A percentile compares a stretch with the other conserved stretches of the same genome.
phyloP scores from a whole-genome alignment of 2,888 invertebrate species.

The Drosophila merina region DNA sequence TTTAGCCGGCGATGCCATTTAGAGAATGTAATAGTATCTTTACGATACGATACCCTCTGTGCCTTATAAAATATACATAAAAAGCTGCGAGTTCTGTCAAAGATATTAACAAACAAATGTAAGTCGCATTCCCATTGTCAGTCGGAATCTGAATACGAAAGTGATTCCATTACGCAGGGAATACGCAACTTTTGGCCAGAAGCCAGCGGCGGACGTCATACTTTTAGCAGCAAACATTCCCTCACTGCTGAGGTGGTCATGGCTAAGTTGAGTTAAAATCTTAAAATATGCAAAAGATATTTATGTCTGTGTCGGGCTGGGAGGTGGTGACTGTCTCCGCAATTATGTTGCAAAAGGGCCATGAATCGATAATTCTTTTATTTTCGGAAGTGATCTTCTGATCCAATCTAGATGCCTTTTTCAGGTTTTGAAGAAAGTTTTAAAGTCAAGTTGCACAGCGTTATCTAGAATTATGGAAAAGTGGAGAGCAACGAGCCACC shows the following conservation, averaged over 20 bases:
- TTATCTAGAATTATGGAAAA: background rate
- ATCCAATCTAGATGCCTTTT: no score
- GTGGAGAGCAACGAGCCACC: background rate
- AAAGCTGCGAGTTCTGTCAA: no score
- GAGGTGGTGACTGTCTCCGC: conserved; percentile 57
- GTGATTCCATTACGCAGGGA: conserved; percentile 18
- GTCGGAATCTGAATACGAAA: conserved; percentile 5
- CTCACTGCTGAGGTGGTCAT: conserved; percentile 72
- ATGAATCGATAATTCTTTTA: background rate
- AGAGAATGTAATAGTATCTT: no score
- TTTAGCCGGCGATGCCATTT: no score
- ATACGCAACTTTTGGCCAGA: conserved; percentile 64
- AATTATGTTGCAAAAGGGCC: conserved; percentile 58
- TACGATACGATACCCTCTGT: no score
- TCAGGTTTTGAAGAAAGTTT: no score
- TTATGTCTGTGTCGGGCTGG: conserved; percentile 13
- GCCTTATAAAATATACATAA: no score
- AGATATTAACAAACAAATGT: background rate
- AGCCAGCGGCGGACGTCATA: conserved; percentile 72
- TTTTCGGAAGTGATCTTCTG: background rate
- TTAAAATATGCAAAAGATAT: conserved; percentile 64
- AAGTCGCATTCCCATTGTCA: conserved; percentile 1
- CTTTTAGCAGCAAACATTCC: conserved; percentile 62
- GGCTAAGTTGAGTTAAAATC: conserved; percentile 70
- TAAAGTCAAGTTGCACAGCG: no score